phyloP scores from a whole-genome alignment of 2,888 invertebrate genomes.

The Coecobrya sp. region DNA sequence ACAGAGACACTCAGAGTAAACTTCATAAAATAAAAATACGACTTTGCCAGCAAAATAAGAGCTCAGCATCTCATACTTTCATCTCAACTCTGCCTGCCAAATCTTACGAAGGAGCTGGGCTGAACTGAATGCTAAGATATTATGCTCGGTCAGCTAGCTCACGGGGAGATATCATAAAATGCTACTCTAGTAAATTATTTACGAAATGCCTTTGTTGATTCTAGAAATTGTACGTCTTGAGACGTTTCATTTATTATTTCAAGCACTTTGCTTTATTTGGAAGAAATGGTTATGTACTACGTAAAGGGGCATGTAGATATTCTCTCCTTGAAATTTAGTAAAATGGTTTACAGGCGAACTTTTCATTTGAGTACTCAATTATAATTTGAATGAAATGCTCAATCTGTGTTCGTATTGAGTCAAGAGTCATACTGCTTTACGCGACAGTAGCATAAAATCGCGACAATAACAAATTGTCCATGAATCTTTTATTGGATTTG shows the following conservation, averaged over 20 bases:
- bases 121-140: background rate
- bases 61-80: background rate
- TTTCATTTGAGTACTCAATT: background rate
- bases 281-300: background rate
- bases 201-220: constrained; percentile 27
- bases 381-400: background rate
- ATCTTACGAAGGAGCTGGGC: background rate
- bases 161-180: background rate
- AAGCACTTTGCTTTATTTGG: background rate
- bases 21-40: constrained; percentile 21
- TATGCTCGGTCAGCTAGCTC: background rate
- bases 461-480: too few species aligned
- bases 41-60: background rate
- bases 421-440: too few species aligned
- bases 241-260: background rate
- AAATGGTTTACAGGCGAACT: background rate
- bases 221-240: background rate
- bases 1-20: background rate
- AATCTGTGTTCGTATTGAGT: background rate
- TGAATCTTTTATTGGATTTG: too few species aligned
- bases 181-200: constrained; percentile 21
- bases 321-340: background rate
- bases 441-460: too few species aligned
- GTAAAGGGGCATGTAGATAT: background rate
- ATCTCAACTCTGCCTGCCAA: background rate